Base-by-base conservation (phyloP, 2,113 vertebrate species). In the Paramisgurnus dabryanus region DNA sequence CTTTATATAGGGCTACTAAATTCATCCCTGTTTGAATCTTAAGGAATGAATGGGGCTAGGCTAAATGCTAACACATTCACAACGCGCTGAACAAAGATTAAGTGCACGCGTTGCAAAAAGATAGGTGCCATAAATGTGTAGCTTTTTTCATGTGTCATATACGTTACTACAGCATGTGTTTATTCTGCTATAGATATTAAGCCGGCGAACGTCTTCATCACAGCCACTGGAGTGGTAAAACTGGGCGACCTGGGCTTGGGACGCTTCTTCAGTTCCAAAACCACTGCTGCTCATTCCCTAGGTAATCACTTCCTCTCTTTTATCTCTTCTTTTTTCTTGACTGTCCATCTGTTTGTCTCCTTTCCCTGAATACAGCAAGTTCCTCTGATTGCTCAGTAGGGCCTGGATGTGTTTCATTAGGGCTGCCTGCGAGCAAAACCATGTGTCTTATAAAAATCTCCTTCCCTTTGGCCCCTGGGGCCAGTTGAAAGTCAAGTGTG, bases 201-300 rank as follows among this genome's bases (percentile, higher is more conserved):
- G 78, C 98, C 97, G 65, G 98, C 97, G 65, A 99, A 98, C 77
- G 97, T 99, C 80, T 98, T 99, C 94, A 98, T 99, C 90, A 98
- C 96, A 81, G 97, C 97, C 84, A 97, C 96, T 60, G 97, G 97
- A 67, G 96, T 98, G 87, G 97, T 99, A 76, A 99, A 99, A 89
- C 95, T 99, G 78, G 97, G 97, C 85, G 97, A 98, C 82, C 92
- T 99, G 80, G 97, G 97, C 10, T 90, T 98, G 83, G 97, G 97
- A 74, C 93, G 97, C 40, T 99, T 98, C 93, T 98, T 99, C 92
- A 99, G 97, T 88, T 98, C 96, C 82, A 97, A 98, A 94, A 98
- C 97, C 81, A 97, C 96, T 64, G 97, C 95, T 11, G 96, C 96
- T 87, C 98, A 99, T 93, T 98, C 97, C 83, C 91, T 98, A 92